phyloP scores from a whole-genome alignment of 2,797 vertebrate genomes.

The Scyliorhinus canicula region DNA sequence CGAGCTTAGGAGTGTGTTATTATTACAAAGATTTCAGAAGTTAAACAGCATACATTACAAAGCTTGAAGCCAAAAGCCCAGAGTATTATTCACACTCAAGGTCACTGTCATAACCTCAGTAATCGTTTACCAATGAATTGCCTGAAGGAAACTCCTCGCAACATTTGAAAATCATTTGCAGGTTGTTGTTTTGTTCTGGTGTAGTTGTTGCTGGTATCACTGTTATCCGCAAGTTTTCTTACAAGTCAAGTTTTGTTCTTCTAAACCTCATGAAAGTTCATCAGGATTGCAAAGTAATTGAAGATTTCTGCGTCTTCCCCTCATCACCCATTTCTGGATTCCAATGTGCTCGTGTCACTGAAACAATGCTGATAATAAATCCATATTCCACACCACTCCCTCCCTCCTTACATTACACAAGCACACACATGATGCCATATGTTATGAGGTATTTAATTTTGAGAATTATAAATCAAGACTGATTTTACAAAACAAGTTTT shows the following conservation, averaged over 20 bases:
- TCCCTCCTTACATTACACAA: background rate
- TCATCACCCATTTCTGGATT: background rate
- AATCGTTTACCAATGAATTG: constrained; percentile 5
- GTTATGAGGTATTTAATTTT: background rate
- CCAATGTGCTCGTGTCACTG: background rate
- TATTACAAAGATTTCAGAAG: background rate
- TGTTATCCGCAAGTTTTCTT: background rate
- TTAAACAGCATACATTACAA: background rate
- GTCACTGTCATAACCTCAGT: background rate
- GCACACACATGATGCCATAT: background rate
- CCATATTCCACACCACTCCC: background rate
- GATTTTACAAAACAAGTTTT: background rate
- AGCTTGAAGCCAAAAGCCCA: background rate
- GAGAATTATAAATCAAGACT: background rate
- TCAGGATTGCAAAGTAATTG: background rate
- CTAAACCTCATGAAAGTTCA: background rate
- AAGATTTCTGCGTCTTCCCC: background rate
- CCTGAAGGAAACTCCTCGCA: background rate
- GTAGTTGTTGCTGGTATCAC: background rate
- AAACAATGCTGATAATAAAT: background rate
- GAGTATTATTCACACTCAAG: background rate
- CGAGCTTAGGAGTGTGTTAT: background rate
- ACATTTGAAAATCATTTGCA: constrained; percentile 2
- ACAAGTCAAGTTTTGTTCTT: background rate
- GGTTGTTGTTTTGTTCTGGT: background rate